phyloP scores from a whole-genome alignment of 2,797 vertebrate genomes.

The Rhinogobio ventralis region DNA sequence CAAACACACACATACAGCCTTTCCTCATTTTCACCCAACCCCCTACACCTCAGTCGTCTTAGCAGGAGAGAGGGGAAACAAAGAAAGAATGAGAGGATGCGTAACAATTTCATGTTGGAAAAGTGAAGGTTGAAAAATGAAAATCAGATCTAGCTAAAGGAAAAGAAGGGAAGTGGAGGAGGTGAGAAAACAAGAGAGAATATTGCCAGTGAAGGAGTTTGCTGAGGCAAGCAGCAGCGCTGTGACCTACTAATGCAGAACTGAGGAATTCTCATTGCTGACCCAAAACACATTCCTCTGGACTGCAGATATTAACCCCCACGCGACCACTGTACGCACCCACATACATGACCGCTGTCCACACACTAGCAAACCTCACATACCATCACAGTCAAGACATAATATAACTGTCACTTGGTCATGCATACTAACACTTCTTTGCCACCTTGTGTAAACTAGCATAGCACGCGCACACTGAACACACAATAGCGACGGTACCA shows the following conservation, averaged over 20 bases:
- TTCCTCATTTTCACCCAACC: constrained; percentile 67
- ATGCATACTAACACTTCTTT: not conserved
- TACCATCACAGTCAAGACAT: not conserved
- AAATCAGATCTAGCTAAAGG: constrained; percentile 61
- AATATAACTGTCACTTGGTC: constrained; percentile 3
- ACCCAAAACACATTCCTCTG: constrained; percentile 81
- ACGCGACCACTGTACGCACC: constrained; percentile 64
- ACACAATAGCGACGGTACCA: not conserved
- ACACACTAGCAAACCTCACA: constrained; percentile 6
- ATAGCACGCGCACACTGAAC: not conserved
- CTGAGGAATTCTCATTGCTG: constrained; percentile 80
- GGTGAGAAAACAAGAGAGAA: constrained; percentile 52
- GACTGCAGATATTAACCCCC: constrained; percentile 81
- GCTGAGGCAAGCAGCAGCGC: constrained; percentile 71
- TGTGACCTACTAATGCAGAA: constrained; percentile 79
- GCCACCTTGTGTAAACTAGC: not conserved
- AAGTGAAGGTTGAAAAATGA: constrained; percentile 59
- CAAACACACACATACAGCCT: constrained; percentile 49
- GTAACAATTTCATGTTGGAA: constrained; percentile 5
- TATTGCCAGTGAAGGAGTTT: constrained; percentile 50
- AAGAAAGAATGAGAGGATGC: constrained; percentile 53
- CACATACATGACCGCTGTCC: not conserved
- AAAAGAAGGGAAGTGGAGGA: constrained; percentile 34
- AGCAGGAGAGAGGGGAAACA: constrained; percentile 49
- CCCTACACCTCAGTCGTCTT: constrained; percentile 69